phyloP scores from a whole-genome alignment of 2,797 vertebrate species.

The Caiman crocodilus region DNA sequence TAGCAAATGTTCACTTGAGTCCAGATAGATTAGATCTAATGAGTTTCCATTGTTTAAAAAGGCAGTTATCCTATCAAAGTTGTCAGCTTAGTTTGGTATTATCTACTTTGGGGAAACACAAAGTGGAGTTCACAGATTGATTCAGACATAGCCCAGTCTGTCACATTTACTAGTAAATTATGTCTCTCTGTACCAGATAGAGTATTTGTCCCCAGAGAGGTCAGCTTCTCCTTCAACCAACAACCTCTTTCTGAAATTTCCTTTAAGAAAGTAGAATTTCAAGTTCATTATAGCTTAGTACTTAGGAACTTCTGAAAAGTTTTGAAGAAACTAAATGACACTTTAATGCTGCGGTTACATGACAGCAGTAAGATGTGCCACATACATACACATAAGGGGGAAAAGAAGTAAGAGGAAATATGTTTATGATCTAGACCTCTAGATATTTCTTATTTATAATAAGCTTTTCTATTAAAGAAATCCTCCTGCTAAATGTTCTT shows the following conservation, averaged over 20 bases:
- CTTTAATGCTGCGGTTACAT: not conserved
- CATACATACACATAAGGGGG: not conserved
- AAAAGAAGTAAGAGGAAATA: not conserved
- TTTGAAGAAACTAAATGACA: not conserved
- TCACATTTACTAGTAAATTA: not conserved
- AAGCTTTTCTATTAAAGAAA: not conserved
- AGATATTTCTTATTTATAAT: not conserved
- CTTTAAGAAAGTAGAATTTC: not conserved
- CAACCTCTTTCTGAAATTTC: not conserved
- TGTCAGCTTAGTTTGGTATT: conserved; percentile 12
- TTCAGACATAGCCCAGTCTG: not conserved
- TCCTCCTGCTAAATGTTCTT: not conserved
- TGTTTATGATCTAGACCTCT: not conserved
- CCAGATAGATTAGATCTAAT: not conserved
- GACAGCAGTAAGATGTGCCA: not conserved
- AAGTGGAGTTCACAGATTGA: not conserved
- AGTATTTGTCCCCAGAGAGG: not conserved
- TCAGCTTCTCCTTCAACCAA: not conserved
- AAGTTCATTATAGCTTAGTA: not conserved
- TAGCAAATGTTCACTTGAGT: conserved; percentile 32
- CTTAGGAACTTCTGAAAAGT: not conserved
- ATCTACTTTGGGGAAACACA: not conserved
- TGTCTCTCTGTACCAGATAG: not conserved
- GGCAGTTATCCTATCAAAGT: conserved; percentile 30
- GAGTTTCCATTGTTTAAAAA: conserved; percentile 24